Percentiles rank a stretch among this genome's conserved stretches.
Evolutionary conservation across 2,888 invertebrate species (phyloP).

Genomic region (Melolontha melolontha): DNA sequence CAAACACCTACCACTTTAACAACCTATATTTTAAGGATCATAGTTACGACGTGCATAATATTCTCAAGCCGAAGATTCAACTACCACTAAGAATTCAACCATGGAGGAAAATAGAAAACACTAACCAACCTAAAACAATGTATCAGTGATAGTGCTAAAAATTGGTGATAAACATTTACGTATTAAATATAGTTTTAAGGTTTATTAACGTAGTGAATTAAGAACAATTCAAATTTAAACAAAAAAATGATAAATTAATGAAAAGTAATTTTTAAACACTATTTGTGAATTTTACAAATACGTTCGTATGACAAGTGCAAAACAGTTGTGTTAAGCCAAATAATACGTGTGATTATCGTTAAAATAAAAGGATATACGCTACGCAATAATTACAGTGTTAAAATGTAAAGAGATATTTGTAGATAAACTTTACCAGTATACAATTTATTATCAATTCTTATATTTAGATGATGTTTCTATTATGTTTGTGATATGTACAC

Average conservation of each 20-base stretch:
- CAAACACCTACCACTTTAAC: constrained; percentile 43
- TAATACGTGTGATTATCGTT: constrained; percentile 52
- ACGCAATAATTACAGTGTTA: constrained; percentile 55
- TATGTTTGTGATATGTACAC: constrained; percentile 17
- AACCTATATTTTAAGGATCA: constrained; percentile 29
- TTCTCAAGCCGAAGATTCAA: constrained; percentile 11
- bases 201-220: constrained; percentile 23
- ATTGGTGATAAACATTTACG: constrained; percentile 42
- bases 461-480: constrained; percentile 35
- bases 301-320: neutral
- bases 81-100: constrained; percentile 33
- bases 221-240: neutral
- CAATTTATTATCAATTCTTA: constrained; percentile 32
- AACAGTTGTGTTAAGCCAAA: constrained; percentile 41
- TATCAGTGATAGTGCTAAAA: constrained; percentile 46
- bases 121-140: constrained; percentile 38
- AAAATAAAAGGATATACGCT: constrained; percentile 46
- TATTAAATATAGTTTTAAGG: constrained; percentile 30
- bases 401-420: constrained; percentile 22
- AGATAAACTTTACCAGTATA: constrained; percentile 33
- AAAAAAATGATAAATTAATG: too few relatives aligned
- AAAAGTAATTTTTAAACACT: neutral
- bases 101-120: neutral
- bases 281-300: neutral
- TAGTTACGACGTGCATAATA: constrained; percentile 22